A percentile compares a stretch with the other conserved stretches of the same genome.
These are phyloP conservation scores for Nephrocerus scutellatus DNA, from an alignment of 2,888 invertebrate species.

Conservation along the genomic window DNA sequence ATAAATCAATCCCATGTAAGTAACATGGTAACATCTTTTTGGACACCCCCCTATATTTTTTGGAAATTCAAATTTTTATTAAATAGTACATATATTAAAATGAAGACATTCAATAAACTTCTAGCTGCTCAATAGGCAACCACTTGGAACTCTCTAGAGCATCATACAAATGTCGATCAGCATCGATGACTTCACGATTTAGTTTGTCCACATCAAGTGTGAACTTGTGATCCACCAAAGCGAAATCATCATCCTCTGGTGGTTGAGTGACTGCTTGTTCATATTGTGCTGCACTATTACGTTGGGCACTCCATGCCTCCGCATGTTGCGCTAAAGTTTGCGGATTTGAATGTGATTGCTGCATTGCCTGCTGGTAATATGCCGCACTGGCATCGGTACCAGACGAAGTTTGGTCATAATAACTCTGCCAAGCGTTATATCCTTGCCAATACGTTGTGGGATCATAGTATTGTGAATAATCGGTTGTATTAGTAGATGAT, in stretches of 20 bases:
- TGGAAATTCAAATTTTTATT: too few relatives aligned
- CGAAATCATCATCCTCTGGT: conserved; percentile 58
- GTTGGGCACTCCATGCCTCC: conserved; percentile 50
- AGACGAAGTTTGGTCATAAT: conserved; percentile 52
- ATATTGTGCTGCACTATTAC: conserved; percentile 44
- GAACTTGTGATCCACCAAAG: conserved; percentile 73
- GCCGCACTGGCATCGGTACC: conserved; percentile 34
- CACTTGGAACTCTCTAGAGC: conserved; percentile 75
- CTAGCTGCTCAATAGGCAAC: conserved; percentile 70
- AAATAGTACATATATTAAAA: too few relatives aligned
- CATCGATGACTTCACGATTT: conserved; percentile 69
- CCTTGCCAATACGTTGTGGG: conserved; percentile 78
- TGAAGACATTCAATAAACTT: conserved; percentile 54
- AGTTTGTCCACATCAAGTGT: conserved; percentile 66
- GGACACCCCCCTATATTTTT: too few relatives aligned
- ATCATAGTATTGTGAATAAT: conserved; percentile 75
- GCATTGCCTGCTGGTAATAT: conserved; percentile 47
- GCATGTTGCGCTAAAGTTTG: conserved; percentile 46
- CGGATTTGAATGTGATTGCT: conserved; percentile 40
- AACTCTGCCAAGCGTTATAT: conserved; percentile 74
- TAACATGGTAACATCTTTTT: too few relatives aligned
- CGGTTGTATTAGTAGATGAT: conserved; percentile 35
- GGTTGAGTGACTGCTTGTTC: conserved; percentile 39
- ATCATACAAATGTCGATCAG: conserved; percentile 73
- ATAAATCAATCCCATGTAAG: too few relatives aligned